A percentile compares a stretch with the other conserved stretches of the same genome.
These are phyloP conservation scores for Lepidochitona cinerea DNA, from an alignment of 2,888 invertebrate species.

Conservation along the genomic window DNA sequence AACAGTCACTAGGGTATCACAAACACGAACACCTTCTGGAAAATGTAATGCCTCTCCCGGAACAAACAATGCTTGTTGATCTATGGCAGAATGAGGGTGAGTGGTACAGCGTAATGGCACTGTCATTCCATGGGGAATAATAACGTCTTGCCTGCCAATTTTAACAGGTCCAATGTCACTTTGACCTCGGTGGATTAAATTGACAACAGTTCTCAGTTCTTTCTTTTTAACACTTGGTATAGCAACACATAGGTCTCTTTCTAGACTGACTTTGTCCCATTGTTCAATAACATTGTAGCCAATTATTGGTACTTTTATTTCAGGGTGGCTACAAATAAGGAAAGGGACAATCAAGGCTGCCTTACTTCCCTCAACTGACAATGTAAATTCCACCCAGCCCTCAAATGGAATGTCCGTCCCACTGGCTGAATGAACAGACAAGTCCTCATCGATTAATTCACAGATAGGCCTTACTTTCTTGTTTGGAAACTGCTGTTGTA, in stretches of 20 bases:
- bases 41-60: not conserved
- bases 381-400: not conserved
- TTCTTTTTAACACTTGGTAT: not conserved
- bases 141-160: not conserved
- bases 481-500: not conserved
- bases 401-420: not conserved
- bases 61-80: not conserved
- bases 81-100: not conserved
- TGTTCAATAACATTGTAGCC: not conserved
- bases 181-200: not conserved
- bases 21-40: not conserved
- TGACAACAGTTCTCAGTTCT: not conserved
- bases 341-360: not conserved
- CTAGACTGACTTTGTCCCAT: not conserved
- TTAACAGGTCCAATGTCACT: not conserved
- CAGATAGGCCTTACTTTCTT: not conserved
- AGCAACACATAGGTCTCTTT: not conserved
- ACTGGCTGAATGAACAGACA: not conserved
- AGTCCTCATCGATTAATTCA: not conserved
- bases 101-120: not conserved
- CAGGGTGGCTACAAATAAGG: not conserved
- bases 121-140: not conserved
- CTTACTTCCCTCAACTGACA: not conserved
- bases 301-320: not conserved
- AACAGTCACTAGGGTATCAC: not conserved